Evolutionary conservation across 2,797 vertebrate genomes (phyloP), one percentile per base, ranked within the genome.

Genomic region (Chaetodon trifasciatus): DNA sequence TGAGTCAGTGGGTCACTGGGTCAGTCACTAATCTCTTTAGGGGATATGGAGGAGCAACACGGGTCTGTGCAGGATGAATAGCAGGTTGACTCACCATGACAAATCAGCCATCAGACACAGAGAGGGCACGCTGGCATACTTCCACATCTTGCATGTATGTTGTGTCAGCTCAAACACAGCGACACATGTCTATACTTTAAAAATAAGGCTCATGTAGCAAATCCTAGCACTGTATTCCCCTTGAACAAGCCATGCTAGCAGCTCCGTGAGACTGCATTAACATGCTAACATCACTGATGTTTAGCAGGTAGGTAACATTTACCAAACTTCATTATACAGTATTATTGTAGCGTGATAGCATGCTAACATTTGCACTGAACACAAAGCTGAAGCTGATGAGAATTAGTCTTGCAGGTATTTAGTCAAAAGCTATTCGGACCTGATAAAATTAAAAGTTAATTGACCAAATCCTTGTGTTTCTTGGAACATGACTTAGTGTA

Each of bases 21-120:
- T 91, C 88, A 76, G 69, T 24, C 56, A 9, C 44, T 91, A 86
- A 93, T 89, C 85, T 84, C 75, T 86, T 89, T 52, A 87, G 62
- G 39, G 74, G 74, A 73, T 8, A 21, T 69, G 82, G 71, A 66
- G 58, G 49, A 78, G 70, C 68, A 70, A 42, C 57, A 17, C 6
- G 74, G 74, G 72, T 61, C 79, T 23, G 62, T 49, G 47, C 42
- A 32, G 55, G 64, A 85, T 85, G 84, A 83, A 85, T 15, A 76
- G 74, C 80, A 65, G 80, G 50, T 32, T 75, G 70, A 88, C 65
- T 84, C 58, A 82, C 49, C 44, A n/a, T 60, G 69, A 78, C 40
- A 62, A 60, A 79, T 86, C 65, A 67, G 60, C 23, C 50, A 76
- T 28, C n/a, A 42, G 56, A 78, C 24, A 71, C 56, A 39, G 44